These are phyloP conservation scores for Perithous albicinctus DNA, from an alignment of 2,888 invertebrate genomes.

Conservation along the genomic window DNA sequence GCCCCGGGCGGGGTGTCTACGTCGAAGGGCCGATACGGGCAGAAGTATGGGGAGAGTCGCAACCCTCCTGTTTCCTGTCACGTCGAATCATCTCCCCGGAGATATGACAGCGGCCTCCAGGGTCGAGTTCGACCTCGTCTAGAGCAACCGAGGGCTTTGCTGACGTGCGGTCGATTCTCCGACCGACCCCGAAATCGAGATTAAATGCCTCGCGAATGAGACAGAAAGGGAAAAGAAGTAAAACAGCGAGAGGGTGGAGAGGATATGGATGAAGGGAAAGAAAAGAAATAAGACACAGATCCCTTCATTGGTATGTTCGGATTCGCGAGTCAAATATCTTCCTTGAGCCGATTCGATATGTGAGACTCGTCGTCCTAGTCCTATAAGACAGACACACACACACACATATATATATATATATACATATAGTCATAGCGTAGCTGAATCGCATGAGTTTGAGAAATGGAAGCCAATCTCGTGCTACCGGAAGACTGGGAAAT, in stretches of 20 bases:
- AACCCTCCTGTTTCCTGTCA: conserved; percentile 81
- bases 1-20: conserved; percentile 64
- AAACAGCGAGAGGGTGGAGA: conserved; percentile 12
- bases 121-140: conserved; percentile 64
- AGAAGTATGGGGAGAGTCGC: conserved; percentile 57
- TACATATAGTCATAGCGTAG: neutral
- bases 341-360: conserved; percentile 20
- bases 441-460: conserved; percentile 11
- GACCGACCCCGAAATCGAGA: conserved; percentile 80
- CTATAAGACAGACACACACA: neutral
- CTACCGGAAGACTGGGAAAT: conserved; percentile 27
- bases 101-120: conserved; percentile 80
- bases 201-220: conserved; percentile 78
- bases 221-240: conserved; percentile 6
- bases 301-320: conserved; percentile 34
- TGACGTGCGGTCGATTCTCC: conserved; percentile 41
- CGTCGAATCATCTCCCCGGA: conserved; percentile 82
- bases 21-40: conserved; percentile 44
- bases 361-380: conserved; percentile 21
- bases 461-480: conserved; percentile 22
- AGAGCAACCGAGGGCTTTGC: conserved; percentile 49
- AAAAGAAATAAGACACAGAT: conserved; percentile 24
- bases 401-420: neutral
- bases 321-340: conserved; percentile 43
- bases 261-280: conserved; percentile 14